Base-by-base conservation (phyloP, 1,140 invertebrate species). In the Leptinotarsa defecta region DNA sequence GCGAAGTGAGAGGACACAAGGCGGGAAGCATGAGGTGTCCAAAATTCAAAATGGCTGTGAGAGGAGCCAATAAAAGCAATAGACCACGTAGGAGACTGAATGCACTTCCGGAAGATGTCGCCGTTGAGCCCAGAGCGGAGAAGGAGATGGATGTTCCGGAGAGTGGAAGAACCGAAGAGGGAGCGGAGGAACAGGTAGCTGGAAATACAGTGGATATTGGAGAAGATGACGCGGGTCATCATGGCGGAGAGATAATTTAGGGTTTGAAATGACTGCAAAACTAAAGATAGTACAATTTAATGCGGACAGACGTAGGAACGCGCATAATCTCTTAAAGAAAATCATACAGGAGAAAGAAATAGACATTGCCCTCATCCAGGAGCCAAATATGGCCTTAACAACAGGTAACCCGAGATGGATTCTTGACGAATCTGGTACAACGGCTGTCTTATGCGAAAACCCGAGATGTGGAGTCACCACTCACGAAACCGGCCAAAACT, bases 1-100 rank as follows among this genome's bases (percentile, higher is more conserved):
- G 76, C 27, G 19, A 74, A 4, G 49, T 52, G n/a, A 27, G 48
- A 13, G 24, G 48, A 8, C 76, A 77, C 48, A 52, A 48, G 19
- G 15, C 15, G 43, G 65, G 71, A 4, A 62, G 13, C 13, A 49
- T 57, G 13, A 74, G 43, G 20, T 76, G 75, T 48, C 13, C 15
- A 34, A 49, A 13, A 3, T 76, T 73, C 62, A 68, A 52, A 69
- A 62, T 20, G 57, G 63, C 65, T 34, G 15, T 72, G 24, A 22
- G 19, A 24, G 43, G 1, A n/a, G 68, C 43, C 4, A 52, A n/a
- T 13, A 52, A 13, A 52, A 52, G 49, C 27, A 27, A 27, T 27
- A 27, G 27, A 27, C 27, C 27, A 27, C 27, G 27, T 27, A 27
- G 27, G 27, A 27, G 27, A 27, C 27, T 27, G 27, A 27, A 27